A percentile compares a stretch with the other conserved stretches of the same genome.
phyloP scores from a whole-genome alignment of 1,140 invertebrate species.

The Papilio machaon region DNA sequence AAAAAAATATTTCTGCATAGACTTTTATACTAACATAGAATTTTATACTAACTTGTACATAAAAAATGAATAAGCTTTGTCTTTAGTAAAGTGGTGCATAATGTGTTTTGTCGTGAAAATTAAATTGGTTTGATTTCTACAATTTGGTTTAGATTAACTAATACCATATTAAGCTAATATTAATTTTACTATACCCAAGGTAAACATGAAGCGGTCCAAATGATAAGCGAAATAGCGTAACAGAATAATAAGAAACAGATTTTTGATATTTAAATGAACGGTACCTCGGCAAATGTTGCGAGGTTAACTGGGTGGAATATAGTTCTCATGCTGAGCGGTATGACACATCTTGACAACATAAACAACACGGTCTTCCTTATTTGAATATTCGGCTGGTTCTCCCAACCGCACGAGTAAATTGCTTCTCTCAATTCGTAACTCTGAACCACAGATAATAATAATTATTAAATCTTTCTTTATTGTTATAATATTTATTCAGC shows the following conservation, averaged over 20 bases:
- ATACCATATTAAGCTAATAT: too few species aligned
- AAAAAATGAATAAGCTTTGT: background rate
- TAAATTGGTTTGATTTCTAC: too few species aligned
- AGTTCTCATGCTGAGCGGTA: constrained; percentile 53
- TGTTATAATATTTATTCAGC: background rate
- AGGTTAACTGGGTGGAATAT: constrained; percentile 61
- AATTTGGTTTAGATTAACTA: too few species aligned
- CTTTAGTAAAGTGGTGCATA: background rate
- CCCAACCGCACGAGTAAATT: constrained; percentile 64
- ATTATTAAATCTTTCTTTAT: constrained; percentile 19
- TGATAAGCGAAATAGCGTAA: too few species aligned
- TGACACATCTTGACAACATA: constrained; percentile 56
- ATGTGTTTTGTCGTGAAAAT: too few species aligned
- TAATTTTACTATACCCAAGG: too few species aligned
- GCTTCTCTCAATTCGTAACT: constrained; percentile 56
- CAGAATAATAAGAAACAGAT: background rate
- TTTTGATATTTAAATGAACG: background rate
- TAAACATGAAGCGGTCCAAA: too few species aligned
- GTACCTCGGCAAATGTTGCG: constrained; percentile 64
- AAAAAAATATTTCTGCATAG: constrained; percentile 19
- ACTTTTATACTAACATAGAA: too few species aligned
- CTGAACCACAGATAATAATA: constrained; percentile 44
- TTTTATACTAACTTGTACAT: too few species aligned
- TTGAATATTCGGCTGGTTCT: constrained; percentile 48
- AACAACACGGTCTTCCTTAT: constrained; percentile 56